Base-by-base conservation (phyloP, 2,888 invertebrate genomes). In the Cantharis nigra region DNA sequence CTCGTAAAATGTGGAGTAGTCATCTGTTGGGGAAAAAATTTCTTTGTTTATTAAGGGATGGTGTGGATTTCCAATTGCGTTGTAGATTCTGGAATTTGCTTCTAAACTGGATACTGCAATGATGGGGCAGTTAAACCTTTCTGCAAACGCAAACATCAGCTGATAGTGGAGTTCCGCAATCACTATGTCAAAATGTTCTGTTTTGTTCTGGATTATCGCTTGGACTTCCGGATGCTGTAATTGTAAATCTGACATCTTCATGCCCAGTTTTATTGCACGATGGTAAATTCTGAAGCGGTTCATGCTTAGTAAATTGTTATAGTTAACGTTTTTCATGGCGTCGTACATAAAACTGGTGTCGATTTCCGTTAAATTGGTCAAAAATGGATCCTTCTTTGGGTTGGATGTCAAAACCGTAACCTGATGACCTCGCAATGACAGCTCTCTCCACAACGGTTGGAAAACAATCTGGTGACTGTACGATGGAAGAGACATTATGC, bases 381-480 rank as follows among this genome's bases (percentile, higher is more conserved):
- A 82, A 0, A 83, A 79, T 10, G 81, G 73, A 65, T 89, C 87
- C 23, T 87, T 87, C 2, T 89, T 81, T 0, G 90, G 90, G 82
- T 86, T 82, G 3, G 86, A 81, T 0, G 91, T 90, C 20, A 90
- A 71, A 0, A 90, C 84, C 0, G 89, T 88, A 0, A 91, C 77
- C 70, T 90, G 84, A 78, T 91, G 91, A 9, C 91, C 91, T 75
- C 88, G 85, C 33, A 85, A 81, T 0, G 88, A 87, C 18, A 91
- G 81, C 69, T 89, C 89, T 16, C 86, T 83, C 82, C 89, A 88
- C 30, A 91, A 82, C 10, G 88, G 86, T 65, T 87, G 87, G 82
- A 87, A 90, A 0, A 89, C 87, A 0, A 88, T 82, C 83, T 91
- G 90, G 79, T 91, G 91, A 80, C 90, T 90, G 73, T 87, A 87